Evolutionary conservation across 2,888 invertebrate species (phyloP).

Genomic region (Rhagophthalmus giganteus): DNA sequence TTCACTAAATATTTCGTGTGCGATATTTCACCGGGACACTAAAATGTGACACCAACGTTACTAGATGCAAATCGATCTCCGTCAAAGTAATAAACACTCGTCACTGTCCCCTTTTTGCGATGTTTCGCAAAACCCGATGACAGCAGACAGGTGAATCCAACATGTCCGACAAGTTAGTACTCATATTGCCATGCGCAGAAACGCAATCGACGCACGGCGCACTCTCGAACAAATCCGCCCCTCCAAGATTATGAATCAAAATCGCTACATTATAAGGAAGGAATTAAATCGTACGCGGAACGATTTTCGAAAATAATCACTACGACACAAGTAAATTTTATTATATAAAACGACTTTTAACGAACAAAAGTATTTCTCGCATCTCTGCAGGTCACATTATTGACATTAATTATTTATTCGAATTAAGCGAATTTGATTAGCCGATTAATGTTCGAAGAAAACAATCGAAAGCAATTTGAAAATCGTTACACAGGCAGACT

Average conservation of each 20-base stretch:
- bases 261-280: no score
- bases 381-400: no score
- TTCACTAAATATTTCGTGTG: constrained; percentile 15
- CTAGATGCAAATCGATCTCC: constrained; percentile 28
- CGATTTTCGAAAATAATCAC: neutral
- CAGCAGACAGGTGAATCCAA: constrained; percentile 51
- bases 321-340: no score
- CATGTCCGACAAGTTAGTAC: constrained; percentile 48
- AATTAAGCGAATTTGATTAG: no score
- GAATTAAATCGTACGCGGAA: neutral
- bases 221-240: neutral
- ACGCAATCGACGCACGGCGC: constrained; percentile 26
- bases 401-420: no score
- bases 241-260: no score
- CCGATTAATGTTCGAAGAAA: no score
- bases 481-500: no score
- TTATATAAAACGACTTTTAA: no score
- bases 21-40: constrained; percentile 26
- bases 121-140: constrained; percentile 42
- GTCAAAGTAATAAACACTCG: constrained; percentile 39
- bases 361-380: no score
- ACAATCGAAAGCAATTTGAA: no score
- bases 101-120: constrained; percentile 37
- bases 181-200: constrained; percentile 39
- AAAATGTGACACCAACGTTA: constrained; percentile 20